Conservation (phyloP, 2,113 vertebrate species). For the Axis porcinus region DNA sequence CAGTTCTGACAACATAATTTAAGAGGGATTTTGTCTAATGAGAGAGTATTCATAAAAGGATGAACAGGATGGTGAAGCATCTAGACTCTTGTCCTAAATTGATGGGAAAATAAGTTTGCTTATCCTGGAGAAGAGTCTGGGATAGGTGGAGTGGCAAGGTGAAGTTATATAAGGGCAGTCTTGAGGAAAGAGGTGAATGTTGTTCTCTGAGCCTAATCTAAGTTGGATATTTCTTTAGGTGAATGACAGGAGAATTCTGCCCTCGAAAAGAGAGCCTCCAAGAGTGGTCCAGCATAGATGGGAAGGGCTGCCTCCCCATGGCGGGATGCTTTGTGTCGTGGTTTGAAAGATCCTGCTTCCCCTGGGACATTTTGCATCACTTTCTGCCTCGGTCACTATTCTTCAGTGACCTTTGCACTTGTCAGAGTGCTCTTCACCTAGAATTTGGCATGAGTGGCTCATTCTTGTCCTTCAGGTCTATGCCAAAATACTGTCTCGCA, state of each 20-base stretch:
- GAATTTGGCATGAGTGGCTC: not conserved
- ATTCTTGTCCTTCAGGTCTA: not conserved
- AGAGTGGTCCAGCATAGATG: not conserved
- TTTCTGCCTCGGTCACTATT: not conserved
- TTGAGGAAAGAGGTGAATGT: not conserved
- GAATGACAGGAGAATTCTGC: not conserved
- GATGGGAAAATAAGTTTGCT: not conserved
- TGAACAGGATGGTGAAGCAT: not conserved
- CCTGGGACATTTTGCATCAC: not conserved
- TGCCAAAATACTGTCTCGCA: not conserved
- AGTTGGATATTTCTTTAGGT: not conserved
- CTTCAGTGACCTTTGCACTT: not conserved
- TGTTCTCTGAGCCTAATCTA: not conserved
- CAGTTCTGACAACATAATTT: not conserved
- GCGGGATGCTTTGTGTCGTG: not conserved
- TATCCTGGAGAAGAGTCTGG: not conserved
- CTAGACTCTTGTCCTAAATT: not conserved
- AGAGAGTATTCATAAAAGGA: not conserved
- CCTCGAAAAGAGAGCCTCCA: not conserved
- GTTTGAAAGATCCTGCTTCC: not conserved
- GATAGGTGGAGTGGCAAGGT: not conserved
- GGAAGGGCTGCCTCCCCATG: not conserved
- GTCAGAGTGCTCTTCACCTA: not conserved
- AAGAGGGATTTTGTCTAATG: not conserved
- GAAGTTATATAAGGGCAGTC: not conserved